Conservation (phyloP, 2,888 invertebrate species). For the Erynnis tages region DNA sequence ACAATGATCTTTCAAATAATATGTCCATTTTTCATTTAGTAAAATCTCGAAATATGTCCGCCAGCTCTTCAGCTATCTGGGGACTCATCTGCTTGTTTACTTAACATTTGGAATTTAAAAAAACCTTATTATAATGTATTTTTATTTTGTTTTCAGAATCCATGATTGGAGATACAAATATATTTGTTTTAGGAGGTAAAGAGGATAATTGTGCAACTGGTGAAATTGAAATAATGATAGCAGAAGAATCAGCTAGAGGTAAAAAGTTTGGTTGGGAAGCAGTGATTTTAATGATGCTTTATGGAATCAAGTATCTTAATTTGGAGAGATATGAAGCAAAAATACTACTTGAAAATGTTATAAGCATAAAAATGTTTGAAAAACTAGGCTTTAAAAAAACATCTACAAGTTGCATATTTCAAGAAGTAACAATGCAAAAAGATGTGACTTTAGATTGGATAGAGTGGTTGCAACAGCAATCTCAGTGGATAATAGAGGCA, state of each 20-base stretch:
- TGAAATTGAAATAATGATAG: constrained; percentile 98
- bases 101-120: not conserved
- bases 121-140: not conserved
- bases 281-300: constrained; percentile 89
- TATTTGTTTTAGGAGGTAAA: constrained; percentile 87
- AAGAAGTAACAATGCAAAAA: constrained; percentile 89
- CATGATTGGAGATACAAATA: constrained; percentile 97
- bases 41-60: too few species aligned
- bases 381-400: constrained; percentile 89
- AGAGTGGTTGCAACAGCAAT: constrained; percentile 73
- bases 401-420: constrained; percentile 86
- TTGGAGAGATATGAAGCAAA: constrained; percentile 88
- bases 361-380: constrained; percentile 90
- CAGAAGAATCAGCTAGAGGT: constrained; percentile 86
- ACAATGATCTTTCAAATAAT: too few species aligned
- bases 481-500: constrained; percentile 46
- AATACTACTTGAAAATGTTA: constrained; percentile 87
- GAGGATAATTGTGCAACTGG: constrained; percentile 66
- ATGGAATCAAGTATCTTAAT: constrained; percentile 85
- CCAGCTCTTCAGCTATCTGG: too few species aligned
- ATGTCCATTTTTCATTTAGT: too few species aligned
- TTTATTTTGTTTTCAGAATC: constrained; percentile 77
- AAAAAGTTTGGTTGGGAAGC: constrained; percentile 92
- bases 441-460: constrained; percentile 82
- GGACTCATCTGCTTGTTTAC: too few species aligned